Evolutionary conservation across 2,888 invertebrate genomes (phyloP).

Genomic region (Conistra vaccinii): DNA sequence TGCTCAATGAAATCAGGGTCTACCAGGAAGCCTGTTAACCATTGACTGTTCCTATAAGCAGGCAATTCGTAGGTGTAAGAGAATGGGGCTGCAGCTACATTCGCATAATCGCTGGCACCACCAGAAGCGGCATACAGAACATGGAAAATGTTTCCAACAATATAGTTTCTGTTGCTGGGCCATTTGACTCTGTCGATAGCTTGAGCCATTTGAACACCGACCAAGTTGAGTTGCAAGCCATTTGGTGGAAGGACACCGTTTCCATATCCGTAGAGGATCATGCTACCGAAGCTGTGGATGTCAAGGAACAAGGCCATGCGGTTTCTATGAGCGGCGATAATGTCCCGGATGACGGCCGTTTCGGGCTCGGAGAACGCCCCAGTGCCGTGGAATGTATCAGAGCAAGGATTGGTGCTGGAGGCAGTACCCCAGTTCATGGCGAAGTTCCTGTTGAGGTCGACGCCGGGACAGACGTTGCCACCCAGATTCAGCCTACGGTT

Average conservation of each 20-base stretch:
- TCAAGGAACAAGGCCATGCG: constrained; percentile 92
- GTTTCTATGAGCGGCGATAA: constrained; percentile 85
- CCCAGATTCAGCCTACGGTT: constrained; percentile 86
- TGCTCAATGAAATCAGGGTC: constrained; percentile 88
- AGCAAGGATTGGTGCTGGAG: constrained; percentile 88
- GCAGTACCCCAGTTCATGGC: constrained; percentile 92
- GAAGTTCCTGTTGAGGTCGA: constrained; percentile 95
- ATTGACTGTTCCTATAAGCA: constrained; percentile 80
- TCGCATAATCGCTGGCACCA: constrained; percentile 92
- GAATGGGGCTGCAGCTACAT: constrained; percentile 85
- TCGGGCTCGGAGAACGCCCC: constrained; percentile 93
- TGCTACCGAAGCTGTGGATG: constrained; percentile 94
- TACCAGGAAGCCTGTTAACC: constrained; percentile 88
- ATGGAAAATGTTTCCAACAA: constrained; percentile 87
- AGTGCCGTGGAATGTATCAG: constrained; percentile 92
- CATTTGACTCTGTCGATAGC: constrained; percentile 87
- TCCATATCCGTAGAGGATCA: constrained; percentile 86
- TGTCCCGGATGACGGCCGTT: constrained; percentile 89
- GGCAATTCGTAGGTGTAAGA: constrained; percentile 92
- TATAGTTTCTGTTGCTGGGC: constrained; percentile 82
- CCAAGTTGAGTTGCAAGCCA: constrained; percentile 79
- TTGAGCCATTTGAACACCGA: constrained; percentile 83
- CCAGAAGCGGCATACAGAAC: constrained; percentile 91
- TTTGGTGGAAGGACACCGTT: constrained; percentile 86
- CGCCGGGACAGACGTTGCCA: constrained; percentile 90